These are phyloP conservation scores for Diabrotica balteata DNA, from an alignment of 2,888 invertebrate genomes.

Conservation along the genomic window DNA sequence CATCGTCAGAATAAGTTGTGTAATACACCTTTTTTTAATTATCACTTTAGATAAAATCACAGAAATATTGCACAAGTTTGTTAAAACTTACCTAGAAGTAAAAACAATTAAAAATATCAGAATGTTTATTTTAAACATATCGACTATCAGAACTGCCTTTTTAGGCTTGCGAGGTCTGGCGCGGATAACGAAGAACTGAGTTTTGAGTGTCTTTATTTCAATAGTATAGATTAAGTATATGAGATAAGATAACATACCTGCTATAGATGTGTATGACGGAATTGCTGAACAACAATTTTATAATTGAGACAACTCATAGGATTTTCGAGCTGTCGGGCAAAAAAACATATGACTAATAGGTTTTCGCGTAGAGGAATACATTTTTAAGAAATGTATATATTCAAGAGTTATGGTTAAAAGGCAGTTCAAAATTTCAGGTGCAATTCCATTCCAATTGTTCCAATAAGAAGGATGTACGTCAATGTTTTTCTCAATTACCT, in stretches of 20 bases:
- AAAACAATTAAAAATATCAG: slow-evolving; percentile 4
- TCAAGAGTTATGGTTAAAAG: no score
- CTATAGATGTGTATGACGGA: slow-evolving; percentile 13
- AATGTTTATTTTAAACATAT: slow-evolving; percentile 3
- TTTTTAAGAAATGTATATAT: no score
- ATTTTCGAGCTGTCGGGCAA: background rate
- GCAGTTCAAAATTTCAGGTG: no score
- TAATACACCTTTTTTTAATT: background rate
- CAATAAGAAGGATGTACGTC: no score
- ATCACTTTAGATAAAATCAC: no score
- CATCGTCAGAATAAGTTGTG: background rate
- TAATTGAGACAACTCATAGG: background rate
- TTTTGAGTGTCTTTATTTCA: slow-evolving; percentile 15
- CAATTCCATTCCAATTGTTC: no score
- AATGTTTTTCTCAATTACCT: no score
- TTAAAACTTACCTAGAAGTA: slow-evolving; percentile 13
- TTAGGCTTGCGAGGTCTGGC: slow-evolving; percentile 7
- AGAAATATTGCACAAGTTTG: no score
- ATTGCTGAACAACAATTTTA: slow-evolving; percentile 1
- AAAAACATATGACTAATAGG: no score
- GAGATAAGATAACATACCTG: slow-evolving; percentile 33
- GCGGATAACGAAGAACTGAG: slow-evolving; percentile 18
- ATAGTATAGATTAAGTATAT: slow-evolving; percentile 25
- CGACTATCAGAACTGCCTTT: background rate
- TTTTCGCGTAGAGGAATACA: no score